Percentiles rank a stretch among this genome's conserved stretches.
Conservation (phyloP, 2,797 vertebrate species). For the Xyrichtys novacula region DNA sequence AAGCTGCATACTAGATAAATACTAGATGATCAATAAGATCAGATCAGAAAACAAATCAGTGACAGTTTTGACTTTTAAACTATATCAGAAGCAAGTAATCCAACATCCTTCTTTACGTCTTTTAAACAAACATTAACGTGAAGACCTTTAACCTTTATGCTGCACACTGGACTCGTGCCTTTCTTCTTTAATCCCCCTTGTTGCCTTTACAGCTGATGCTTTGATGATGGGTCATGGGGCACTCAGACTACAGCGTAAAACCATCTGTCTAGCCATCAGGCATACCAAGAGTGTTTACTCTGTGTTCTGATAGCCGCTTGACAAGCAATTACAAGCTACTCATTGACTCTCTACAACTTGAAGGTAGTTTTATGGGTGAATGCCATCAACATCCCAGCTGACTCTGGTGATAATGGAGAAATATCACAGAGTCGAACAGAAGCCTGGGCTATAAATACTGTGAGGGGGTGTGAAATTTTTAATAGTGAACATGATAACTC, state of each 20-base stretch:
- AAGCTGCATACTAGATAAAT: no score
- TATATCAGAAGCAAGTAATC: background rate
- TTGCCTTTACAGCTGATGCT: background rate
- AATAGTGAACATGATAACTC: background rate
- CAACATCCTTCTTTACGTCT: background rate
- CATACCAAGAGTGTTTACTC: constrained; percentile 57
- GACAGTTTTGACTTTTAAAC: background rate
- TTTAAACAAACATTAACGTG: background rate
- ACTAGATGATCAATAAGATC: background rate
- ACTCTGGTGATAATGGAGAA: background rate
- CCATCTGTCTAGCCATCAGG: constrained; percentile 43
- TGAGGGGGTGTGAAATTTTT: background rate
- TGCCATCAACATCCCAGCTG: background rate
- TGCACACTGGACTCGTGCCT: background rate
- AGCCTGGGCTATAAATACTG: background rate
- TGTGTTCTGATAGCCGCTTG: constrained; percentile 51
- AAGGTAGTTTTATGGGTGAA: constrained; percentile 1
- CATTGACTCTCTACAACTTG: constrained; percentile 48
- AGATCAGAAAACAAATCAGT: background rate
- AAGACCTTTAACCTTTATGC: background rate
- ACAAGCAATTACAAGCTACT: constrained; percentile 62
- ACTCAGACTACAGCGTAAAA: constrained; percentile 20
- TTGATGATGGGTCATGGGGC: constrained; percentile 1
- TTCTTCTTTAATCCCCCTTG: background rate
- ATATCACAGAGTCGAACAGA: background rate